Base-by-base conservation (phyloP, 2,797 vertebrate species). In the Poecilia velifera region DNA sequence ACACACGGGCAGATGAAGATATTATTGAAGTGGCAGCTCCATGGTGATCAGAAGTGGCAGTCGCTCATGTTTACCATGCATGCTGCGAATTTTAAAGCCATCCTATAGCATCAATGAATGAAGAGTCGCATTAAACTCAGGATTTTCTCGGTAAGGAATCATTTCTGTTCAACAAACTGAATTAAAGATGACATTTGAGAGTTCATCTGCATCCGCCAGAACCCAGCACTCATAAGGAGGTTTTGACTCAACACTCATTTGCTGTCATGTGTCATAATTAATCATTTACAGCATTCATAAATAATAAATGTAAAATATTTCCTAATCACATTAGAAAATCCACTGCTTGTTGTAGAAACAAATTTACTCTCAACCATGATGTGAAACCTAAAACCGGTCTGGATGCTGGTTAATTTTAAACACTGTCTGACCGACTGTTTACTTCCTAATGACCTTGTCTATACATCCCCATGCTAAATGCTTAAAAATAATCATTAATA, bases 31-130 rank as follows among this genome's bases (percentile, higher is more conserved):
- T 80, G 1, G 59, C 0, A 0, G 14, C 64, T 51, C 62, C 12
- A 39, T 25, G 25, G 39, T n/a, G 47, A 73, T 36, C 53, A 74
- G 72, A 2, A 39, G 66, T 66, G 8, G 6, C 55, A 7, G 64
- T 31, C 74, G 0, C 79, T 75, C 13, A 46, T 57, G 43, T 75
- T 71, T 0, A 3, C 22, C n/a, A 55, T 20, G 7, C 31, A 81
- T 74, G 41, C 72, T 43, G 76, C 9, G 49, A 20, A 3, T 81
- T 45, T 53, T 73, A 81, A 83, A 45, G 77, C 57, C 45, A 78
- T 76, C 81, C 80, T 73, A 36, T 72, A 57, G 9, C 0, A 55
- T 83, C 87, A 83, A 64, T 85, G 79, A 14, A 91, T 84, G 81
- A 84, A 88, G 88, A 76, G 0, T 0, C 45, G 76, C 73, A 77